Conservation (phyloP, 2,888 invertebrate genomes). For the Ochlodes sylvanus region DNA sequence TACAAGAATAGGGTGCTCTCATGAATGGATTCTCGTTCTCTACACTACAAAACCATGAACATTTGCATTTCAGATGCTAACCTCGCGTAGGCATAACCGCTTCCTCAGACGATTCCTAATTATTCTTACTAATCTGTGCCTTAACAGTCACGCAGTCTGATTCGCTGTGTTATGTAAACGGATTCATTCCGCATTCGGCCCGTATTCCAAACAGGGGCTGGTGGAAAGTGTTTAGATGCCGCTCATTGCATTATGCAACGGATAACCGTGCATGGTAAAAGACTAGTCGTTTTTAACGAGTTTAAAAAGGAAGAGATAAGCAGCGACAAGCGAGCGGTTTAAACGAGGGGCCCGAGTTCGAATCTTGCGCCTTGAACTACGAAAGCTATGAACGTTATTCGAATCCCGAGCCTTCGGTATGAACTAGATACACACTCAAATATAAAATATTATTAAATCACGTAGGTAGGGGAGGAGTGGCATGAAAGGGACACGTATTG, state of each 20-base stretch:
- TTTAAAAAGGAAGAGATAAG: neutral
- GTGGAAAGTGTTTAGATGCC: slow-evolving; percentile 46
- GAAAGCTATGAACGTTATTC: too few relatives aligned
- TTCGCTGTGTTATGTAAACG: slow-evolving; percentile 47
- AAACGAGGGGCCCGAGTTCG: too few relatives aligned
- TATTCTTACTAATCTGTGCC: slow-evolving; percentile 42
- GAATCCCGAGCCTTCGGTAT: too few relatives aligned
- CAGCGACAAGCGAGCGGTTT: neutral
- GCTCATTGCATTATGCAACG: slow-evolving; percentile 14
- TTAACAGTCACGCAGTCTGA: slow-evolving; percentile 51
- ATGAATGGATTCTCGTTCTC: too few relatives aligned
- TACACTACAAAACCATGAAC: too few relatives aligned
- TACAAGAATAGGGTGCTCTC: too few relatives aligned
- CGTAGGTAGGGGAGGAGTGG: too few relatives aligned
- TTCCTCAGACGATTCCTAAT: neutral
- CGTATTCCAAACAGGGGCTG: slow-evolving; percentile 41
- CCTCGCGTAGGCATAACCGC: neutral
- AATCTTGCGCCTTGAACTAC: too few relatives aligned
- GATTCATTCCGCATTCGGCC: slow-evolving; percentile 10
- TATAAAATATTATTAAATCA: too few relatives aligned
- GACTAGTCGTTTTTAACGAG: neutral
- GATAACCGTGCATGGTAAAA: slow-evolving; percentile 12
- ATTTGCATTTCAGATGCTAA: too few relatives aligned
- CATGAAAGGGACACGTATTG: too few relatives aligned
- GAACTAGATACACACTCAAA: too few relatives aligned